Conservation (phyloP, 2,888 invertebrate species). For the Eurytoma californica region DNA sequence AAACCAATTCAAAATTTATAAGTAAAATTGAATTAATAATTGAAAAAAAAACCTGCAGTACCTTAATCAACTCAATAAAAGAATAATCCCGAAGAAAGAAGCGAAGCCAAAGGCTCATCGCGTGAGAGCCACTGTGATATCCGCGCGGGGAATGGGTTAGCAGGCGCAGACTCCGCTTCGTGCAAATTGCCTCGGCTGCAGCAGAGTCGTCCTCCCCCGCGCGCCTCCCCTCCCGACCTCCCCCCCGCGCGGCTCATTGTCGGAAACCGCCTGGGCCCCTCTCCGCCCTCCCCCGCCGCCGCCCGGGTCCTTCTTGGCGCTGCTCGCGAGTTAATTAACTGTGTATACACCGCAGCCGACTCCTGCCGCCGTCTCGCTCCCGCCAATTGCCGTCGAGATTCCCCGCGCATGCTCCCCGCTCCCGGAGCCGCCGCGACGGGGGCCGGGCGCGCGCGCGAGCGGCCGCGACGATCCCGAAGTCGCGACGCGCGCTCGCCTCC, state of each 20-base stretch:
- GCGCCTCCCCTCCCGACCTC: neutral
- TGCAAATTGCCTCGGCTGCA: too few species aligned
- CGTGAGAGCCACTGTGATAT: conserved; percentile 12
- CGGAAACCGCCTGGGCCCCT: conserved; percentile 14
- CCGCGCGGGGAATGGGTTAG: neutral
- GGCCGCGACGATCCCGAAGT: neutral
- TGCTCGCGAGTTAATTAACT: conserved; percentile 73
- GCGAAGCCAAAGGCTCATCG: neutral
- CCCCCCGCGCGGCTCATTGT: conserved; percentile 44
- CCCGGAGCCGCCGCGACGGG: neutral
- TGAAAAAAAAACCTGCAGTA: too few species aligned
- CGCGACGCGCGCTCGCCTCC: neutral
- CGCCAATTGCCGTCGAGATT: conserved; percentile 70
- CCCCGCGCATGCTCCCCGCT: conserved; percentile 53
- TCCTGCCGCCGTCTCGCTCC: conserved; percentile 73
- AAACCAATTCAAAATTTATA: too few species aligned
- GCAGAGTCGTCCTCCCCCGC: neutral
- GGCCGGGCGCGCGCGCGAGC: conserved; percentile 1
- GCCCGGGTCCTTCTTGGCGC: conserved; percentile 60
- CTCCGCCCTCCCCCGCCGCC: conserved; percentile 47
- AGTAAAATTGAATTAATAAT: too few species aligned
- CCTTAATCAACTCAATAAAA: too few species aligned
- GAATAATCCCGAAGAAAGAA: too few species aligned
- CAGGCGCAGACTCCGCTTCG: too few species aligned
- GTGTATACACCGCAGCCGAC: conserved; percentile 73